These are phyloP conservation scores for Nothocercus julius DNA, from an alignment of 2,113 vertebrate species.

Conservation along the genomic window DNA sequence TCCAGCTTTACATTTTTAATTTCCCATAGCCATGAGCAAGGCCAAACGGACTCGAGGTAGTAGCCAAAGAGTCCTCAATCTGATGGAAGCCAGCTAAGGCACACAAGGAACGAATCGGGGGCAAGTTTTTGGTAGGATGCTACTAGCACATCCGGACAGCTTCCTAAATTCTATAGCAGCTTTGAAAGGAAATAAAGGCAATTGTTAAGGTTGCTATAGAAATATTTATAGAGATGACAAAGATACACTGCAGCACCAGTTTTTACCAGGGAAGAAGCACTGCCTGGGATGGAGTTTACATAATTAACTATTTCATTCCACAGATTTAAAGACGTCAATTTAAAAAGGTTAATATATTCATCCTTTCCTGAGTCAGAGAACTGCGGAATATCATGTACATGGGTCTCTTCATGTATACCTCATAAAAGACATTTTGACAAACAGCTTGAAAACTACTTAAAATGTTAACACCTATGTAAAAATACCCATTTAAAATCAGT, in stretches of 20 bases:
- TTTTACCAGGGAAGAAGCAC: conserved; percentile 17
- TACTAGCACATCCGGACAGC: neutral
- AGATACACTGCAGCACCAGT: neutral
- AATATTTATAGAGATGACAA: conserved; percentile 5
- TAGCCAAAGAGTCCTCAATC: neutral
- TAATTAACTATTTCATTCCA: conserved; percentile 47
- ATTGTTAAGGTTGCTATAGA: neutral
- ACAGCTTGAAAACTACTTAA: neutral
- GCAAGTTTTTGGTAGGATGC: neutral
- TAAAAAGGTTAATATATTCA: conserved; percentile 39
- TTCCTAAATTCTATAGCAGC: neutral
- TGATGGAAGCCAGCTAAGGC: too few relatives aligned
- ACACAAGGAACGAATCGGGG: neutral
- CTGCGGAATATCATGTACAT: neutral
- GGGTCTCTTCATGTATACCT: neutral
- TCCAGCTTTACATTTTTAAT: conserved; percentile 12
- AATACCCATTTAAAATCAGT: neutral
- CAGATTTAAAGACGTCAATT: neutral
- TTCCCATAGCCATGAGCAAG: neutral
- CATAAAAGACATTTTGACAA: neutral
- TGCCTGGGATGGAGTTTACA: neutral
- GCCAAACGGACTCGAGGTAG: neutral
- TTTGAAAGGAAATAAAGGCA: neutral
- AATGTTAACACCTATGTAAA: neutral
- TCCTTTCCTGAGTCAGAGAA: neutral